A percentile compares a stretch with the other conserved stretches of the same genome.
These are phyloP conservation scores for Sparidentex hasta DNA, from an alignment of 2,797 vertebrate species.

Conservation along the genomic window DNA sequence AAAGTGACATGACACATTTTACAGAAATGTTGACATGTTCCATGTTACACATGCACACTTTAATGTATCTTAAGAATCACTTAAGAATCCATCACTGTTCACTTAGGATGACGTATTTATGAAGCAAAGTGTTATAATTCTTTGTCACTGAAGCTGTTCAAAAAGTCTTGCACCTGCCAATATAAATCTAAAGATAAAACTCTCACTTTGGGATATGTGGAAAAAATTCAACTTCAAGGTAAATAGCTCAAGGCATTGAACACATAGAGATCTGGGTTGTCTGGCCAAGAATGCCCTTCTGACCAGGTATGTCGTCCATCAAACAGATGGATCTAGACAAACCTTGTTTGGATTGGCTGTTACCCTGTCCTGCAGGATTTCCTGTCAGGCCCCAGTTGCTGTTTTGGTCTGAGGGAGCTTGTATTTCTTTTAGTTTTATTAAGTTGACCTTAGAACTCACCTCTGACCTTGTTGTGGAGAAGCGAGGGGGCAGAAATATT, in stretches of 20 bases:
- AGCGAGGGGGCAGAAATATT: not conserved
- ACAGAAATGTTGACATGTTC: too few relatives aligned
- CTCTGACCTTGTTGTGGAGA: not conserved
- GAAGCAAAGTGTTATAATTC: too few relatives aligned
- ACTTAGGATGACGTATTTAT: not conserved
- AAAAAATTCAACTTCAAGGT: not conserved
- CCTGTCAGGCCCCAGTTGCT: constrained; percentile 2
- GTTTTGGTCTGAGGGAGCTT: not conserved
- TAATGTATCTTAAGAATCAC: too few relatives aligned
- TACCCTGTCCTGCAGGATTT: constrained; percentile 25
- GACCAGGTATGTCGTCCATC: constrained; percentile 3
- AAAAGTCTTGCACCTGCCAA: not conserved
- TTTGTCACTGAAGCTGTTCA: not conserved
- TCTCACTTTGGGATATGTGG: not conserved
- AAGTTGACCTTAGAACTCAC: not conserved
- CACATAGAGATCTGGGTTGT: not conserved
- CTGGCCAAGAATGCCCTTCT: not conserved
- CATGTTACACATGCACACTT: too few relatives aligned
- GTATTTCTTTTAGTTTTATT: constrained; percentile 7
- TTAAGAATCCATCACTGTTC: not conserved
- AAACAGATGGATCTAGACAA: not conserved
- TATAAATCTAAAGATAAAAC: not conserved
- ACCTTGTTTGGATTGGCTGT: not conserved
- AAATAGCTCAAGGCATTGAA: not conserved
- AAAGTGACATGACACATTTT: too few relatives aligned